phyloP scores from a whole-genome alignment of 2,797 vertebrate species.

The Leptoclinus maculatus region DNA sequence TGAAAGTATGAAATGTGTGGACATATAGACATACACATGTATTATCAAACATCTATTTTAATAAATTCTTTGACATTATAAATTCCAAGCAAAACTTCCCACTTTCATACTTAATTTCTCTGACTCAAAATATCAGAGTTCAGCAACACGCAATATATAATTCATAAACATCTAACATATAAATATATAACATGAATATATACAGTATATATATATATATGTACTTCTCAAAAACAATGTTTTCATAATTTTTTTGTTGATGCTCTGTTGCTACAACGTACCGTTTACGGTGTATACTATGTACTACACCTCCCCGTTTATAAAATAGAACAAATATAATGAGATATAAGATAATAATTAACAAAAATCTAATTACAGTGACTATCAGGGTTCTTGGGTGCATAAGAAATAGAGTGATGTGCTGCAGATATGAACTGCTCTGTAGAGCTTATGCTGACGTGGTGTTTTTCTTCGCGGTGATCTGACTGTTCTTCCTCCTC shows the following conservation, averaged over 20 bases:
- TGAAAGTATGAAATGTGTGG: background rate
- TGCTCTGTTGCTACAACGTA: no score
- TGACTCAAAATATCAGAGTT: no score
- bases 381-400: background rate
- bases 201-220: no score
- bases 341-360: background rate
- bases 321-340: constrained; percentile 71
- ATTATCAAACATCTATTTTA: constrained; percentile 14
- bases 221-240: background rate
- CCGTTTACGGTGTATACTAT: constrained; percentile 33
- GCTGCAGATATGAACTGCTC: background rate
- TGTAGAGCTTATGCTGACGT: background rate
- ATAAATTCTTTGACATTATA: background rate
- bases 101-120: background rate
- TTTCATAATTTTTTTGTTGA: background rate
- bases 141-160: background rate
- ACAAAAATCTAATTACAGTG: background rate
- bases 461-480: rapidly evolving
- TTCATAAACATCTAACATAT: no score
- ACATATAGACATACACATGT: background rate
- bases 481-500: rapidly evolving
- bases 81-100: background rate
- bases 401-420: background rate
- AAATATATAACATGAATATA: background rate
- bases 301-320: constrained; percentile 67